Evolutionary conservation across 2,797 vertebrate genomes (phyloP).

Genomic region (Manis crassicaudata): DNA sequence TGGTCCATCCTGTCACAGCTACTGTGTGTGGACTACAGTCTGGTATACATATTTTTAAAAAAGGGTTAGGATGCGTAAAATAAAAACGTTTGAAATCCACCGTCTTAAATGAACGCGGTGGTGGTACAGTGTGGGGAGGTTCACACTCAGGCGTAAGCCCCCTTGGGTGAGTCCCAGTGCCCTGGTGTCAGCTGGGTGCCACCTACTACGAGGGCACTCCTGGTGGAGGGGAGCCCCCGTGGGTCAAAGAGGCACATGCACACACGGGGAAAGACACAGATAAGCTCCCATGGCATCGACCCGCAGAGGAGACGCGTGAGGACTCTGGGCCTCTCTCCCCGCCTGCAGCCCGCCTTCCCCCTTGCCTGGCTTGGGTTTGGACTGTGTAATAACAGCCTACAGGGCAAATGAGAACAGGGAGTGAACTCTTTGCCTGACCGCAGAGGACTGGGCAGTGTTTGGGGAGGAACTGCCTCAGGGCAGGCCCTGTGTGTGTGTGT

Average conservation of each 20-base stretch:
- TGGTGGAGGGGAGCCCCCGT: rapidly evolving
- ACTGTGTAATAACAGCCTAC: conserved; percentile 73
- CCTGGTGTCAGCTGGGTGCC: background rate
- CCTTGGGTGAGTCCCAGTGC: rapidly evolving
- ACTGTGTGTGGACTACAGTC: background rate
- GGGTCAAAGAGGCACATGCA: rapidly evolving
- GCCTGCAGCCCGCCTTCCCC: background rate
- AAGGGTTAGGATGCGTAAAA: background rate
- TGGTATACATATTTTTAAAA: background rate
- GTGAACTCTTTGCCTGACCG: conserved; percentile 34
- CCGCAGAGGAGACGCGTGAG: rapidly evolving
- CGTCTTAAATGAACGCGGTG: rapidly evolving
- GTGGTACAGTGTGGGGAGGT: background rate
- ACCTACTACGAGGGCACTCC: rapidly evolving
- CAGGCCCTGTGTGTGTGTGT: background rate
- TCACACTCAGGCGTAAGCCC: rapidly evolving
- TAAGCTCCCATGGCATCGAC: rapidly evolving
- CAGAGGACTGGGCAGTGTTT: conserved; percentile 42
- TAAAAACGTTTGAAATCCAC: rapidly evolving
- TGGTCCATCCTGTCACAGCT: background rate
- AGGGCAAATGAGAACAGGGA: conserved; percentile 72
- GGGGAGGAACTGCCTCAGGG: background rate
- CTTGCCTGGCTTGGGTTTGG: conserved; percentile 7
- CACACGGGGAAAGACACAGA: rapidly evolving
- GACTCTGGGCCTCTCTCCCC: background rate